Percentiles rank a stretch among this genome's conserved stretches.
phyloP scores from a whole-genome alignment of 2,797 vertebrate species.

The Hylomyscus alleni region DNA sequence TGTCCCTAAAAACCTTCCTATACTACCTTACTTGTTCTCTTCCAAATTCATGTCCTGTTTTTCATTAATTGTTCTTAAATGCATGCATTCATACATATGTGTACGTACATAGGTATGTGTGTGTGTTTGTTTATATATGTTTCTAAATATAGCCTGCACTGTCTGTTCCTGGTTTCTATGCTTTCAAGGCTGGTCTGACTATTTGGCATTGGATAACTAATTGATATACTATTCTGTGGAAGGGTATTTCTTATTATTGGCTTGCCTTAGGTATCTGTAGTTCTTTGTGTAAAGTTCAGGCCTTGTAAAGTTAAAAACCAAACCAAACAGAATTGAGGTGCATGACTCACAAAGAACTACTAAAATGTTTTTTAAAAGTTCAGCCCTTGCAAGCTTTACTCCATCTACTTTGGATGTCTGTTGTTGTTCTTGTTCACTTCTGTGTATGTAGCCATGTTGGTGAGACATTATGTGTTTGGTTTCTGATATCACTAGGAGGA shows the following conservation, averaged over 20 bases:
- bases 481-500: not conserved
- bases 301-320: not conserved
- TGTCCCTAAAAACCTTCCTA: not conserved
- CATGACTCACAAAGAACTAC: not conserved
- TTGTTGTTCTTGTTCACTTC: not conserved
- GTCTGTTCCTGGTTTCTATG: not conserved
- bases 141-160: not conserved
- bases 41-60: not conserved
- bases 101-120: no score
- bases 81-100: not conserved
- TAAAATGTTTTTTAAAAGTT: not conserved
- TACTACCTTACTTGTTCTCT: no score
- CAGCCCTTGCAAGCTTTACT: not conserved
- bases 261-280: not conserved
- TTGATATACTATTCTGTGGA: not conserved
- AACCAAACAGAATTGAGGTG: not conserved
- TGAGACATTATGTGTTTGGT: not conserved
- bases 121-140: not conserved
- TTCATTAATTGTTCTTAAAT: not conserved
- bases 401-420: not conserved
- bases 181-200: not conserved
- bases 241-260: not conserved
- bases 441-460: not conserved
- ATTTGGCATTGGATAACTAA: not conserved
- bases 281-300: not conserved